Percentiles rank a stretch among this genome's conserved stretches.
These are phyloP conservation scores for Schizothorax lantsangensis DNA, from an alignment of 2,797 vertebrate species.

Conservation along the genomic window DNA sequence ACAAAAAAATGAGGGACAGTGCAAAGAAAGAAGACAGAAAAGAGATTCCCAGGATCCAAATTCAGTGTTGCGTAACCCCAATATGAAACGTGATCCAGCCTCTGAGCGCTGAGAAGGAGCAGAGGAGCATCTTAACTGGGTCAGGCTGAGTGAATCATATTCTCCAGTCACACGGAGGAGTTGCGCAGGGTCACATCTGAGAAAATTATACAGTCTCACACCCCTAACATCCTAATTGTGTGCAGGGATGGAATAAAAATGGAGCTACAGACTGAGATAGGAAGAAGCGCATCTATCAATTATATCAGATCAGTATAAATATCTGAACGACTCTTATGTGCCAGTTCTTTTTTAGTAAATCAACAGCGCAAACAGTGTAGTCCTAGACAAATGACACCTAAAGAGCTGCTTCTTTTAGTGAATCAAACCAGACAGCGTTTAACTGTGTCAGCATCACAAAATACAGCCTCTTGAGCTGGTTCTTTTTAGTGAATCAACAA, in stretches of 20 bases:
- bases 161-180: constrained; percentile 50
- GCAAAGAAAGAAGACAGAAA: constrained; percentile 34
- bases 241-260: background rate
- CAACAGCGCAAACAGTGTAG: background rate
- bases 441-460: background rate
- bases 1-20: constrained; percentile 48
- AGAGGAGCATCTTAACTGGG: constrained; percentile 53
- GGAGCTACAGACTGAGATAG: background rate
- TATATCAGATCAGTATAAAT: background rate
- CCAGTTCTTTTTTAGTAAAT: constrained; percentile 1
- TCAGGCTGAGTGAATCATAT: constrained; percentile 56
- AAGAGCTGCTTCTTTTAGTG: background rate
- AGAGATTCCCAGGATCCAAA: constrained; percentile 56
- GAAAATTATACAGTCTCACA: constrained; percentile 36
- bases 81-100: constrained; percentile 46
- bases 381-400: background rate
- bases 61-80: constrained; percentile 55
- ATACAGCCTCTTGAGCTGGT: background rate
- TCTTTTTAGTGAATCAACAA: background rate
- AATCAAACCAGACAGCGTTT: background rate
- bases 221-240: constrained; percentile 4
- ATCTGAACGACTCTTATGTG: background rate
- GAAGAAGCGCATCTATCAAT: background rate
- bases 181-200: constrained; percentile 31
- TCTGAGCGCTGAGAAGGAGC: constrained; percentile 27